Evolutionary conservation across 2,888 invertebrate species (phyloP), one percentile per base, ranked within the genome.

Genomic region (Trilocha varians): DNA sequence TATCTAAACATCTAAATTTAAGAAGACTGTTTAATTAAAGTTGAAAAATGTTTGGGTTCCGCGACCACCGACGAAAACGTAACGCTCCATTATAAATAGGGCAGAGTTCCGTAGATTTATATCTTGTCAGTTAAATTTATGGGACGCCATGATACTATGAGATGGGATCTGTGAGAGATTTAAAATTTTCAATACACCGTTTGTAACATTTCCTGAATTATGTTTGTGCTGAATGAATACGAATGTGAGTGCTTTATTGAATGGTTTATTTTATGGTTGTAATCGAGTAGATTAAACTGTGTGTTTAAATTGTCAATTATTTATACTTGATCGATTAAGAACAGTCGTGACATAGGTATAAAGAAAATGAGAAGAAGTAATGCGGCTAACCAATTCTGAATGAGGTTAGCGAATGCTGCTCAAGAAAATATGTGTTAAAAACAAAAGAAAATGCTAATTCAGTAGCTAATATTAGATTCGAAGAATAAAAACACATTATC

Each of bases 71-170:
- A 38, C 25, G 25, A 37, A 34, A 37, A 36, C 38, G 54, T 53
- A 52, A 44, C 55, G 53, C 52, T 52, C 46, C 53, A 59, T 63
- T 62, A 53, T 53, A 65, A 59, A 58, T 59, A 59, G 56, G 56
- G 48, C 52, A 40, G 56, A 54, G 55, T 57, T 53, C 45, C 46
- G 44, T 41, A 44, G 40, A 60, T 59, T 59, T 55, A 60, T 55
- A 54, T 45, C 49, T 45, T 50, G 43, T 51, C 47, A 49, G 46
- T 37, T 46, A 53, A 49, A 57, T 57, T 55, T 50, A 50, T 43
- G 16, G 40, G 43, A 25, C 25, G 44, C 47, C 15, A 41, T 41
- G 39, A 45, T 16, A 15, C 40, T 36, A 44, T 38, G 38, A 38
- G 38, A 38, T 16, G 25, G 42, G 35, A 32, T 3, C 14, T 38